These are phyloP conservation scores for Pterocles burchelli DNA, from an alignment of 2,113 vertebrate genomes.

Conservation along the genomic window DNA sequence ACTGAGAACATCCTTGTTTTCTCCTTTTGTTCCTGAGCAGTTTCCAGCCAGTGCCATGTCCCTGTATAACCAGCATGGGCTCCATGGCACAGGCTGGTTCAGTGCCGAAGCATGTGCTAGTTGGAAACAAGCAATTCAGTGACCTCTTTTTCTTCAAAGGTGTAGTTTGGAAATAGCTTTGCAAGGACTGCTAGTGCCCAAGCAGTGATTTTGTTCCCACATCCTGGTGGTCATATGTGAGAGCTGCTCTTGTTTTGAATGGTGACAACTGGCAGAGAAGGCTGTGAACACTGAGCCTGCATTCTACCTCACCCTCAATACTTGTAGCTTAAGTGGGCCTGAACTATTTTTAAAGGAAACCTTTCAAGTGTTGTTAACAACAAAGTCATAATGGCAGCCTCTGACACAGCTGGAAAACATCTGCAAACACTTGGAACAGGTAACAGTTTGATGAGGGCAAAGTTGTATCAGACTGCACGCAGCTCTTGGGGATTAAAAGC, in stretches of 20 bases:
- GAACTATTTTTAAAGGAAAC: constrained; percentile 29
- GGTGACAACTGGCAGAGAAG: neutral
- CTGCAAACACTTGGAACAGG: constrained; percentile 49
- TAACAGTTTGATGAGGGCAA: constrained; percentile 48
- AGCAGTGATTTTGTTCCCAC: neutral
- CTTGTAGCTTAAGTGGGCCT: neutral
- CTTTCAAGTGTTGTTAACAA: constrained; percentile 11
- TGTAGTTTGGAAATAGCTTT: neutral
- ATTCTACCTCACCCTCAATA: neutral
- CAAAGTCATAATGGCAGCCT: constrained; percentile 14
- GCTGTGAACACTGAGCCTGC: neutral
- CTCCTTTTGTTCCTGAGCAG: neutral
- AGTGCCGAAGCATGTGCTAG: neutral
- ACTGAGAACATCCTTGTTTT: neutral
- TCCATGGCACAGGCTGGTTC: neutral
- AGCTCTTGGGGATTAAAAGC: neutral
- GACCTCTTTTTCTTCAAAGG: neutral
- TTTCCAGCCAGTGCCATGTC: neutral
- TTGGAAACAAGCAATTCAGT: neutral
- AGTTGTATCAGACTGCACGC: neutral
- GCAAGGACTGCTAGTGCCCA: neutral
- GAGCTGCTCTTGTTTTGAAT: neutral
- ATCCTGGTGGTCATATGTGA: neutral
- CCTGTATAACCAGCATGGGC: neutral
- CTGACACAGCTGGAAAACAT: constrained; percentile 44